Conservation (phyloP, 92 coral and sea anemone genomes). For the Nematostella vectensis region DNA sequence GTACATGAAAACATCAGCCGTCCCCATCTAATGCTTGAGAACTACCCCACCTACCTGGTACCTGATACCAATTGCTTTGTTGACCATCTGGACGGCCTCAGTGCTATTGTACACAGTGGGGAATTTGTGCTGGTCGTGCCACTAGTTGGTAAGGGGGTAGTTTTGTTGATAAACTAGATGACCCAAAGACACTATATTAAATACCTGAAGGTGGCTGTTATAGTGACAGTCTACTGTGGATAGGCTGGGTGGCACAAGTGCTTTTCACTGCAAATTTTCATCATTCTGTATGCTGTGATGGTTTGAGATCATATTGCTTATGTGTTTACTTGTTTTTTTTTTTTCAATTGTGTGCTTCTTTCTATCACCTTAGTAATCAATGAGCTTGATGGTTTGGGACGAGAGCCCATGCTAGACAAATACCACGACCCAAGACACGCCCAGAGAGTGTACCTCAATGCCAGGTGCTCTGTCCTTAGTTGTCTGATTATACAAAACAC, state of each 20-base stretch:
- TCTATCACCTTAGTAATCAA: constrained; percentile 95
- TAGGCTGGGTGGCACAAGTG: too few relatives aligned
- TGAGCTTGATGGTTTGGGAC: constrained; percentile 90
- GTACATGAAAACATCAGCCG: constrained; percentile 69
- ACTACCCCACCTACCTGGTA: constrained; percentile 80
- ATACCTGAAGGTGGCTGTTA: too few relatives aligned
- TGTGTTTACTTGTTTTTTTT: too few relatives aligned
- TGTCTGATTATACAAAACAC: too few relatives aligned
- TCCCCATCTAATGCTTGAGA: constrained; percentile 82
- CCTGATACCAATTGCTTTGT: constrained; percentile 97
- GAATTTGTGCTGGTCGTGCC: constrained; percentile 85
- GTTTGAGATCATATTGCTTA: too few relatives aligned
- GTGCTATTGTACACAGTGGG: constrained; percentile 67
- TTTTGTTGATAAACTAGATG: neutral
- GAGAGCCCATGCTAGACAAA: constrained; percentile 47
- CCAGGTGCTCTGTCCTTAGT: constrained; percentile 63
- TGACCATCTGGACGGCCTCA: constrained; percentile 72
- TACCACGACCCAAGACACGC: constrained; percentile 60
- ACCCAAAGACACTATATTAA: too few relatives aligned
- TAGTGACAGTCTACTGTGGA: too few relatives aligned
- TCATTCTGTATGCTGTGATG: too few relatives aligned
- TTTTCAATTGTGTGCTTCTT: too few relatives aligned
- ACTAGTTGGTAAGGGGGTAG: constrained; percentile 92
- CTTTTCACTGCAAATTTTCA: too few relatives aligned
- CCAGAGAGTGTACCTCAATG: constrained; percentile 65